Percentiles rank a stretch among this genome's conserved stretches.
Conservation (phyloP, 2,888 invertebrate species). For the Arctia plantaginis region DNA sequence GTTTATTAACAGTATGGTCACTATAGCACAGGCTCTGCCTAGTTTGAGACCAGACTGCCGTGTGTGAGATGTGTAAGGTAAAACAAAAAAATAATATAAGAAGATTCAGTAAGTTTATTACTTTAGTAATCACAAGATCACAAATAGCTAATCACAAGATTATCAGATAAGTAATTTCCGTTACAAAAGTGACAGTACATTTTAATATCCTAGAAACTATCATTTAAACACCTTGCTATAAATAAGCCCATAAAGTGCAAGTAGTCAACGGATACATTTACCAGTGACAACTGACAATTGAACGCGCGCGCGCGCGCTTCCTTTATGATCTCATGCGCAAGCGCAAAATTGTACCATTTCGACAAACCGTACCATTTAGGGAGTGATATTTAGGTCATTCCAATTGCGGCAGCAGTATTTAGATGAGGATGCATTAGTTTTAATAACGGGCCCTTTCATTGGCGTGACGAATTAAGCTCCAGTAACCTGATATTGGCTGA, state of each 20-base stretch:
- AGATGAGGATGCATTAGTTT: constrained; percentile 49
- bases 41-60: no score
- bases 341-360: constrained; percentile 59
- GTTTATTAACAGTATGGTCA: no score
- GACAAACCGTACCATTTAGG: constrained; percentile 57
- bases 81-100: no score
- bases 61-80: no score
- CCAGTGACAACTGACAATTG: constrained; percentile 55
- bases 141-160: no score
- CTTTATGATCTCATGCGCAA: constrained; percentile 69
- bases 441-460: constrained; percentile 47
- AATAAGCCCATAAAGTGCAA: constrained; percentile 35
- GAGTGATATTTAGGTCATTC: constrained; percentile 62
- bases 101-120: background rate
- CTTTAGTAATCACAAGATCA: no score
- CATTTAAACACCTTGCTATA: constrained; percentile 14
- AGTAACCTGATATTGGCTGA: constrained; percentile 40
- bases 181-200: background rate
- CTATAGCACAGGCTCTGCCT: no score
- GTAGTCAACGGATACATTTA: constrained; percentile 54
- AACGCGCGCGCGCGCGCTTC: constrained; percentile 57
- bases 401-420: constrained; percentile 51
- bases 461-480: constrained; percentile 17
- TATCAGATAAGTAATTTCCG: background rate
- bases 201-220: background rate